Base-by-base conservation (phyloP, 2,797 vertebrate genomes). In the Scleropages formosus region DNA sequence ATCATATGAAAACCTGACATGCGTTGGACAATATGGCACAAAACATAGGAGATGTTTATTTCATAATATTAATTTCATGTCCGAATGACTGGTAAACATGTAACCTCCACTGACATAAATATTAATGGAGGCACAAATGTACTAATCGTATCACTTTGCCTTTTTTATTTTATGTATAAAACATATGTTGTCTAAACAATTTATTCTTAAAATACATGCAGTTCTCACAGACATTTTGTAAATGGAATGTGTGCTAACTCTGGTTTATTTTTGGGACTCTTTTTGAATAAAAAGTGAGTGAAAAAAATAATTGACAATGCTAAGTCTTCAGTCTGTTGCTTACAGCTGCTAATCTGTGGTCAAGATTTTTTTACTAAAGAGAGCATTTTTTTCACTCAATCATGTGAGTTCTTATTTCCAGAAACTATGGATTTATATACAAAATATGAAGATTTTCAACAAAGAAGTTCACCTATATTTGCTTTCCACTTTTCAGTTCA, bases 251-350 rank as follows among this genome's bases (percentile, higher is more conserved):
- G 80, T 83, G 84, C 79, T 39, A 78, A 85, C 80, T 62, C 59
- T 83, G 81, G 79, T 84, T 84, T 84, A 87, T 86, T 88, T 88
- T 88, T 86, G 82, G 82, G 82, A 85, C 71, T 74, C 77, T 88
- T 88, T 88, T 86, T 72, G 83, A 88, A 85, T 86, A 88, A 88
- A 87, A 78, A 79, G 22, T 56, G 59, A 71, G 11, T 44, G 20
- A 71, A 76, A 76, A 76, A 58, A 47, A 13, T 24, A 65, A 16
- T 58, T 56, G 53, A 11, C 4, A 18, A 60, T 47, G 31, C 56
- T 67, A 67, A 67, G 8, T 26, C 10, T 22, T 72, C 72, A 16
- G 61, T 60, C 9, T 46, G 9, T 20, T 47, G 24, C 69, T 31
- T 1, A 3, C 72, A 18, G 9, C 18, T 51, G 46, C 46, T 15